Conservation (phyloP, 1,140 invertebrate species). For the Vanessa atalanta region DNA sequence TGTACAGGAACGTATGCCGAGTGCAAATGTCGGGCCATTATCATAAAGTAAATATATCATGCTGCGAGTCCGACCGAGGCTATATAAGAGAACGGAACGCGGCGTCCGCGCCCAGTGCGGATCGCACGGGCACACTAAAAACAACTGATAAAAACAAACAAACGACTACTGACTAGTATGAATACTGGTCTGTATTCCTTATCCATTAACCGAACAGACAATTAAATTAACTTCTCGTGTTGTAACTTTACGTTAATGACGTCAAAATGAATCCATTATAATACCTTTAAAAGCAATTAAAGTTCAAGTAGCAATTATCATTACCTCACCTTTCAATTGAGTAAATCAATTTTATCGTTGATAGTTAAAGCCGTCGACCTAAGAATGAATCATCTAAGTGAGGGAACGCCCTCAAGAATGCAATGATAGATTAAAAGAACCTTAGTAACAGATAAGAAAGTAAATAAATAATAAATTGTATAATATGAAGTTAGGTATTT, state of each 20-base stretch:
- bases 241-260: not conserved
- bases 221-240: not conserved
- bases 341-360: not conserved
- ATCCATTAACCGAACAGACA: not conserved
- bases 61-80: slow-evolving; percentile 55
- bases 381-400: slow-evolving; percentile 37
- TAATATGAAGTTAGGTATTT: slow-evolving; percentile 24
- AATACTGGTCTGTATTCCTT: slow-evolving; percentile 9
- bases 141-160: slow-evolving; percentile 42
- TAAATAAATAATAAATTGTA: slow-evolving; percentile 45
- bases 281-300: slow-evolving; percentile 7
- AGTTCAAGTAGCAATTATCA: not conserved
- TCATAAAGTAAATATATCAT: slow-evolving; percentile 51
- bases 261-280: slow-evolving; percentile 1
- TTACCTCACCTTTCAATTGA: slow-evolving; percentile 1
- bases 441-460: slow-evolving; percentile 39
- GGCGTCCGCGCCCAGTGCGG: slow-evolving; percentile 63
- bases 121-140: slow-evolving; percentile 68
- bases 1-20: slow-evolving; percentile 45
- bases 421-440: slow-evolving; percentile 34
- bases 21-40: slow-evolving; percentile 40
- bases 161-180: slow-evolving; percentile 4
- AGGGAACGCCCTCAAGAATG: slow-evolving; percentile 37
- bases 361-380: slow-evolving; percentile 16
- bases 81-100: slow-evolving; percentile 55